Percentiles rank a stretch among this genome's conserved stretches.
Evolutionary conservation across 2,797 vertebrate genomes (phyloP).

Genomic region (Psittacula derbiana): DNA sequence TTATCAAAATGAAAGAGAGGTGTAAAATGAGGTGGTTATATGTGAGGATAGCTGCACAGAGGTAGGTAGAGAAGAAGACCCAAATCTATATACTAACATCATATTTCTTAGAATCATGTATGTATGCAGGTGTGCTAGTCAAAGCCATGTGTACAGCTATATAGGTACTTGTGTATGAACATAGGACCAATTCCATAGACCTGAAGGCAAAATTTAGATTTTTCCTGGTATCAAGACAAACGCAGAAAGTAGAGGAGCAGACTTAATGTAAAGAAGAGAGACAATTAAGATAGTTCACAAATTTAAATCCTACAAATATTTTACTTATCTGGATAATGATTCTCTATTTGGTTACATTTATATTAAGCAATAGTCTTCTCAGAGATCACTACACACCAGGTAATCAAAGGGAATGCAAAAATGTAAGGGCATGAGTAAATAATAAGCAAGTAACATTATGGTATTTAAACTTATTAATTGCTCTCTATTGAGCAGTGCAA

Average conservation of each 20-base stretch:
- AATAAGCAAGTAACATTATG: neutral
- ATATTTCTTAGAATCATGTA: neutral
- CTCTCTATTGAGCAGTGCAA: neutral
- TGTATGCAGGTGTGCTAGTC: neutral
- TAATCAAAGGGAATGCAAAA: constrained; percentile 21
- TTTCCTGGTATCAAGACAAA: neutral
- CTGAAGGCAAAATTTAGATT: neutral
- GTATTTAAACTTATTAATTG: neutral
- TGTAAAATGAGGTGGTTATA: neutral
- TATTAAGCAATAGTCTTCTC: neutral
- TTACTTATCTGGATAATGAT: neutral
- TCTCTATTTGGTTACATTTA: neutral
- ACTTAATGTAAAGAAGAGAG: neutral
- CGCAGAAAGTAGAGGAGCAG: neutral
- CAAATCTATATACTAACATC: neutral
- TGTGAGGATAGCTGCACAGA: neutral
- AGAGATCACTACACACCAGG: neutral
- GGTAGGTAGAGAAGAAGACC: neutral
- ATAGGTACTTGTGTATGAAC: neutral
- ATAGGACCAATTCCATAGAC: neutral
- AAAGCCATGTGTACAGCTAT: neutral
- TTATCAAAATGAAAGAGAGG: neutral
- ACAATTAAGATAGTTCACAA: neutral
- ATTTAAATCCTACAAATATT: constrained; percentile 47
- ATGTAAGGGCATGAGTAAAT: neutral